Evolutionary conservation across 2,888 invertebrate species (phyloP).

Genomic region (Elysia crispata): DNA sequence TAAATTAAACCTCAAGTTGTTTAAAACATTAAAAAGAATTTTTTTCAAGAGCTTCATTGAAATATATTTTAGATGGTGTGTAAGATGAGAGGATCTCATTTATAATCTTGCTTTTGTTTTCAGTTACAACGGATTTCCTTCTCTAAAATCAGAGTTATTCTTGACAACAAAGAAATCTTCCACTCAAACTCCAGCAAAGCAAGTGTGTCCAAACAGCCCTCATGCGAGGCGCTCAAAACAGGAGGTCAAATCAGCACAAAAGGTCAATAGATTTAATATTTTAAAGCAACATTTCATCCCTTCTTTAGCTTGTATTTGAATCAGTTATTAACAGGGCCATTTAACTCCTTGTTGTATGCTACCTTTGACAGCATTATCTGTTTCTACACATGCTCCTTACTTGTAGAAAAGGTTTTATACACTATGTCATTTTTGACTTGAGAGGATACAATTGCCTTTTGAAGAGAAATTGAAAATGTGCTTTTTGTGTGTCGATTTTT

Average conservation of each 20-base stretch:
- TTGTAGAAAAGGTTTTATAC: not conserved
- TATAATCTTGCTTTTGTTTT: constrained; percentile 13
- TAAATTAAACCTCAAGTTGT: too few species aligned
- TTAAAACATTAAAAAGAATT: too few species aligned
- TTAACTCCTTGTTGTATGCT: too few species aligned
- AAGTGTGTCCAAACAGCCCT: constrained; percentile 84
- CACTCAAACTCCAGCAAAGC: constrained; percentile 58
- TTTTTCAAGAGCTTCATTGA: too few species aligned
- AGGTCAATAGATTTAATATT: constrained; percentile 77
- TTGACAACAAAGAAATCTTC: constrained; percentile 79
- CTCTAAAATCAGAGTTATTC: constrained; percentile 78
- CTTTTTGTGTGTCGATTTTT: too few species aligned
- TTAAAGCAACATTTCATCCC: too few species aligned
- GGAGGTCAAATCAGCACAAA: constrained; percentile 94
- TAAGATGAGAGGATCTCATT: too few species aligned
- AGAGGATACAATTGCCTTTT: too few species aligned
- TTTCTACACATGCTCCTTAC: not conserved
- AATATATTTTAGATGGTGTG: too few species aligned
- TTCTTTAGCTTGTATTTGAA: not conserved
- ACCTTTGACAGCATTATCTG: not conserved
- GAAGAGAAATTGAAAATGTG: too few species aligned
- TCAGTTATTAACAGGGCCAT: not conserved
- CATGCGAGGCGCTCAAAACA: constrained; percentile 96
- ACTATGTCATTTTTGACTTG: too few species aligned
- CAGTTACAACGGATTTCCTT: constrained; percentile 75